Conservation (phyloP, 1,140 invertebrate genomes). For the Formica exsecta region DNA sequence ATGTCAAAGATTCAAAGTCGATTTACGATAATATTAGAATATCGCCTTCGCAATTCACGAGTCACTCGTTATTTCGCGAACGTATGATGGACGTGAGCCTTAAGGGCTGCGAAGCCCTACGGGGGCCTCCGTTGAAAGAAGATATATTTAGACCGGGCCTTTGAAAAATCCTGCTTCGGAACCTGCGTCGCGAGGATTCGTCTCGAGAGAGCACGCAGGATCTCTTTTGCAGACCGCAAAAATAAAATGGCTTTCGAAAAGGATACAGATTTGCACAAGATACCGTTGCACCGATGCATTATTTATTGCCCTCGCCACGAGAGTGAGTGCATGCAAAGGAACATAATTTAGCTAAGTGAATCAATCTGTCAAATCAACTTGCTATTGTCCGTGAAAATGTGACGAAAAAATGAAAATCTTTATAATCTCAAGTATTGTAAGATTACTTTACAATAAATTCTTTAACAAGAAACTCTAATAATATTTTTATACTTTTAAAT, state of each 20-base stretch:
- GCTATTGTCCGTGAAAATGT: neutral
- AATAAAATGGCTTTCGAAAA: conserved; percentile 40
- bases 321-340: conserved; percentile 29
- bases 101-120: conserved; percentile 39
- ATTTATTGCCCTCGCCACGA: conserved; percentile 58
- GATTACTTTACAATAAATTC: neutral
- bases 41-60: conserved; percentile 17
- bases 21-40: neutral
- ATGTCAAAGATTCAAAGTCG: conserved; percentile 23
- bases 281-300: conserved; percentile 64
- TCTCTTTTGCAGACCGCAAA: conserved; percentile 23
- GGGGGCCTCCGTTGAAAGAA: conserved; percentile 51
- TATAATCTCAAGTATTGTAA: neutral
- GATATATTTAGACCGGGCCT: conserved; percentile 71
- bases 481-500: neutral
- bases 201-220: conserved; percentile 20
- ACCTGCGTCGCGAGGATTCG: conserved; percentile 41
- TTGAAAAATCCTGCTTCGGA: conserved; percentile 31
- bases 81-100: conserved; percentile 66
- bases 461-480: too few relatives aligned
- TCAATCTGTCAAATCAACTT: conserved; percentile 63
- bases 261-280: conserved; percentile 34
- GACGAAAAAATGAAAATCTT: neutral
- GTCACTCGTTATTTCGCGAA: conserved; percentile 56
- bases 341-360: conserved; percentile 61